Evolutionary conservation across 1,140 invertebrate genomes (phyloP).

Genomic region (Drosophila varians): DNA sequence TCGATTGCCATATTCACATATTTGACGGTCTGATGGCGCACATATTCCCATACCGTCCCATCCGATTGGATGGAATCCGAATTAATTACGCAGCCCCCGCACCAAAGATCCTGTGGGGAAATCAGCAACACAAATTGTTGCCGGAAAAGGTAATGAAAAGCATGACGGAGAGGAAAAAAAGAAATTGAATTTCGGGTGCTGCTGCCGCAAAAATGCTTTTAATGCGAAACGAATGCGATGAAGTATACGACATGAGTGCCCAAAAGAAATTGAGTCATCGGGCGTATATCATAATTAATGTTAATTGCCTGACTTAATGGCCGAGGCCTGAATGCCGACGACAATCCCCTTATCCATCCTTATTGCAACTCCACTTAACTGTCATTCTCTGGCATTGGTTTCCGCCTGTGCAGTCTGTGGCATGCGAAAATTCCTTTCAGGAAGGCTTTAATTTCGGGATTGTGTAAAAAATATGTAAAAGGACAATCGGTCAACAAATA

Average conservation of each 20-base stretch:
- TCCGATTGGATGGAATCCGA: conserved; percentile 21
- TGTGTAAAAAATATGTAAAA: background rate
- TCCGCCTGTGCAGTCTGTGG: background rate
- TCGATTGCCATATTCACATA: conserved; percentile 46
- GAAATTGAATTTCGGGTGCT: conserved; percentile 42
- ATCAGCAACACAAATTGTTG: conserved; percentile 54
- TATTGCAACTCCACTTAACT: conserved; percentile 11
- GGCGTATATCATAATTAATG: conserved; percentile 67
- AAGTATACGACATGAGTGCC: conserved; percentile 49
- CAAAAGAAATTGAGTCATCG: conserved; percentile 25
- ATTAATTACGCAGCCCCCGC: conserved; percentile 55
- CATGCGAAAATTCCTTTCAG: too few relatives aligned
- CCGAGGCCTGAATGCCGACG: conserved; percentile 1
- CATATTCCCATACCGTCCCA: conserved; percentile 22
- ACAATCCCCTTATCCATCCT: conserved; percentile 10
- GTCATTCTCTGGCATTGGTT: conserved; percentile 18
- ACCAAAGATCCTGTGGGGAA: conserved; percentile 52
- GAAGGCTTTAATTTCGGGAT: background rate
- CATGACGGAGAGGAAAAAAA: conserved; percentile 31
- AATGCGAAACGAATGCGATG: conserved; percentile 38
- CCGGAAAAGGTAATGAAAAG: conserved; percentile 33
- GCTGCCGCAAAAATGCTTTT: conserved; percentile 52
- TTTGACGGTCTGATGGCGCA: conserved; percentile 27
- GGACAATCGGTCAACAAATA: background rate
- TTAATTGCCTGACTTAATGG: conserved; percentile 75